Evolutionary conservation across 1,140 invertebrate species (phyloP).

Genomic region (Drosophila yakuba): DNA sequence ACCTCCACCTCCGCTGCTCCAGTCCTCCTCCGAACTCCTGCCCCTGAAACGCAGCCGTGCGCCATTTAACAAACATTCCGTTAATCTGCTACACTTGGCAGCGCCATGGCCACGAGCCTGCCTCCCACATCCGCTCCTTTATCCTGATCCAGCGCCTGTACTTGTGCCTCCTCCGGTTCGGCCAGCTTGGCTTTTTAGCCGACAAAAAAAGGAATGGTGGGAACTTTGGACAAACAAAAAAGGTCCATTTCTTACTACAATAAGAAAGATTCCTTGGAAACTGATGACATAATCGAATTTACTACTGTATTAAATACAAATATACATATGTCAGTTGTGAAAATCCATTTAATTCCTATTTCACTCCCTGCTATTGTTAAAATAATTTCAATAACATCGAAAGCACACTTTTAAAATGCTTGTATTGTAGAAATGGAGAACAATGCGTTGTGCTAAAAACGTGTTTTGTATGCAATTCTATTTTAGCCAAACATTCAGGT

Average conservation of each 20-base stretch:
- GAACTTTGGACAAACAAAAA: too few relatives aligned
- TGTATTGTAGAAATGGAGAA: too few relatives aligned
- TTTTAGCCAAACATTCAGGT: constrained; percentile 5
- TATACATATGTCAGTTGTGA: too few relatives aligned
- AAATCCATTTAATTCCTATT: too few relatives aligned
- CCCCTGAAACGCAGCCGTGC: constrained; percentile 34
- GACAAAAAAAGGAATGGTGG: not conserved
- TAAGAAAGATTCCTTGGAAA: too few relatives aligned
- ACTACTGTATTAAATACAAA: too few relatives aligned
- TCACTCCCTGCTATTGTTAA: too few relatives aligned
- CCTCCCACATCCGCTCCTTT: constrained; percentile 46
- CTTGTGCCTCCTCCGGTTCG: not conserved
- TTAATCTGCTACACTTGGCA: constrained; percentile 81
- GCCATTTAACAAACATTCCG: constrained; percentile 81
- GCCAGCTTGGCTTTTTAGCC: constrained; percentile 7
- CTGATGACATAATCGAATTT: too few relatives aligned
- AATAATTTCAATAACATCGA: not conserved
- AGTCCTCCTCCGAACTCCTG: not conserved
- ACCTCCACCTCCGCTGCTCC: not conserved
- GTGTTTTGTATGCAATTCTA: not conserved
- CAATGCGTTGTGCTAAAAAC: too few relatives aligned
- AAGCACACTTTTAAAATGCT: not conserved
- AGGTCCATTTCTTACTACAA: too few relatives aligned
- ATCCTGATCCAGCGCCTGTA: constrained; percentile 12
- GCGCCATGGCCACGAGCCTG: constrained; percentile 62